Percentiles rank a stretch among this genome's conserved stretches.
phyloP scores from a whole-genome alignment of 2,797 vertebrate genomes.

The Threskiornis aethiopicus region DNA sequence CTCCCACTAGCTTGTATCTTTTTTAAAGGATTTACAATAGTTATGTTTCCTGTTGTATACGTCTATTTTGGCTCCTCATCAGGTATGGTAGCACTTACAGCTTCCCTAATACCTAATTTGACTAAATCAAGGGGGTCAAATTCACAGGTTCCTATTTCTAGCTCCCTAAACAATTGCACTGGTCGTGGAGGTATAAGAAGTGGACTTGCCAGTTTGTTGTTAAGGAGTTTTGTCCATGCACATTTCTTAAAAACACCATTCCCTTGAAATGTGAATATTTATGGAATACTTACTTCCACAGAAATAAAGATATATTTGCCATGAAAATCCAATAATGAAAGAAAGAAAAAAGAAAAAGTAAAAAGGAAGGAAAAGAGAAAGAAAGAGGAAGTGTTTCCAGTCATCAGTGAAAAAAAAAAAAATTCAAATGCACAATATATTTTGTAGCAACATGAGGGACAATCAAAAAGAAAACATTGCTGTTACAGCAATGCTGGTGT shows the following conservation, averaged over 20 bases:
- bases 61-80: background rate
- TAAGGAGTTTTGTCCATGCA: background rate
- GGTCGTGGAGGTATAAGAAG: background rate
- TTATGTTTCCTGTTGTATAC: background rate
- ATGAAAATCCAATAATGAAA: background rate
- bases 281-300: background rate
- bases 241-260: background rate
- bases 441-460: background rate
- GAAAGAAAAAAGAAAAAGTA: background rate
- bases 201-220: background rate
- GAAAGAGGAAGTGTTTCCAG: background rate
- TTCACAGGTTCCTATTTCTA: background rate
- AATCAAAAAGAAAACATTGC: background rate
- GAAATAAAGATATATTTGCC: background rate
- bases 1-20: background rate
- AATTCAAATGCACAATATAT: background rate
- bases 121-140: background rate
- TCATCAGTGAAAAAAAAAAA: background rate
- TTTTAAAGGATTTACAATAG: background rate
- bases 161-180: background rate
- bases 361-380: background rate
- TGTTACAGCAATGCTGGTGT: background rate
- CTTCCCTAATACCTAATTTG: background rate
- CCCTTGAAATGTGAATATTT: background rate
- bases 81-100: background rate